Base-by-base conservation (phyloP, 2,888 invertebrate species). In the Diaprepes abbreviatus region DNA sequence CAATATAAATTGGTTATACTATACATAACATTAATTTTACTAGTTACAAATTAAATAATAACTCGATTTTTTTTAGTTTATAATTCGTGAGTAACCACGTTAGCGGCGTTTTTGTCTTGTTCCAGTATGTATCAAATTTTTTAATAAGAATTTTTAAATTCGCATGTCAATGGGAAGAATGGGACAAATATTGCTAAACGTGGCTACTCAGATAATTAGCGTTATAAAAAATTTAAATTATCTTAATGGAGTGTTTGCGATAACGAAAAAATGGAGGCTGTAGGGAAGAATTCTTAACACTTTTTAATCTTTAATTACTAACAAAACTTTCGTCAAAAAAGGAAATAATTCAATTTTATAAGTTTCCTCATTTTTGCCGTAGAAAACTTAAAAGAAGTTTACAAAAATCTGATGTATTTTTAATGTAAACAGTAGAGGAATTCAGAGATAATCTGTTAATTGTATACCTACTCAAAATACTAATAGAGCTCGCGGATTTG, bases 21-120 rank as follows among this genome's bases (percentile, higher is more conserved):
- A 78, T 62, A 68, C 57, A 71, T 75, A 76, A 77, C 77, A 78
- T 75, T 76, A 74, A 60, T 71, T 40, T 73, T 24, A 48, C 62
- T 71, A 72, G 38, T 58, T 36, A 66, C 36, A 63, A 31, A 50
- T 33, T 62, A 50, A 35, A 50, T 31, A 57, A 24, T n/a, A 50
- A 28, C n/a, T 28, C 28, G 28, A 28, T 28, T 16, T 50, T n/a
- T 24, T 21, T 50, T 50, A 50, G 48, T 28, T 28, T 28, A 58
- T 40, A 21, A 36, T 58, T 36, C 24, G 21, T 12, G 6, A 40
- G 40, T 58, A 58, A 16, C 40, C 48, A 28, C 16, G 9, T 50
- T 19, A 19, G 6, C 38, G 9, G 28, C 9, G 6, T 43, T 17
- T 19, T 9, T 10, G 10, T 17, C 1, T 17, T 17, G 1, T 10